Percentiles rank a stretch among this genome's conserved stretches.
These are phyloP conservation scores for Heliocidaris tuberculata DNA, from an alignment of 35 echinoderm and acorn worm genomes.

Conservation along the genomic window DNA sequence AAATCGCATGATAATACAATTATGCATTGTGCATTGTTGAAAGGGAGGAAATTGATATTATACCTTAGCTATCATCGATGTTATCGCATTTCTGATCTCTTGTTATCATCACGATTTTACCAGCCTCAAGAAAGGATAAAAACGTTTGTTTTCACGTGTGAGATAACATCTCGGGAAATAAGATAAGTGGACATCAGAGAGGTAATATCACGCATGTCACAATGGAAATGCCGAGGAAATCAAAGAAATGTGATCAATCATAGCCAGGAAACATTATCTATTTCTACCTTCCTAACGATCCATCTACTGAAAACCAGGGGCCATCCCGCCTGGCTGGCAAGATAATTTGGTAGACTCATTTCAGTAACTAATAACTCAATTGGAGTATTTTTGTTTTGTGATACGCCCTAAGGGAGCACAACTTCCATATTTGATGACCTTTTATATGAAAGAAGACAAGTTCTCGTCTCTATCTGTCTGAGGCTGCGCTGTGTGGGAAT, in stretches of 20 bases:
- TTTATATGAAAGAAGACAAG: constrained; percentile 29
- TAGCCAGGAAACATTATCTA: neutral
- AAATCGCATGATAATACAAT: neutral
- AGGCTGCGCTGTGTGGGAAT: neutral
- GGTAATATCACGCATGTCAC: neutral
- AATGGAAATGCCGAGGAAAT: neutral
- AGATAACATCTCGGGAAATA: constrained; percentile 4
- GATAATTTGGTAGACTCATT: neutral
- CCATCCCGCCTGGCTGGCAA: neutral
- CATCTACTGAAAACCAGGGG: neutral
- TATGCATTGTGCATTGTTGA: neutral
- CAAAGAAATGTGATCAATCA: neutral
- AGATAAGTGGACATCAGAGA: neutral
- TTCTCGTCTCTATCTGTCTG: neutral
- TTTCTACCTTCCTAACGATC: neutral
- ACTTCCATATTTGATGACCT: constrained; percentile 38
- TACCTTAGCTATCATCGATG: neutral
- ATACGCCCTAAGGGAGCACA: constrained; percentile 14
- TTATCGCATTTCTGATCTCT: neutral
- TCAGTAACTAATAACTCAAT: constrained; percentile 12
- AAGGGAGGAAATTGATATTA: neutral
- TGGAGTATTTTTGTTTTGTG: neutral
- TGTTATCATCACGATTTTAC: neutral
- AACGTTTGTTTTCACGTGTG: neutral
- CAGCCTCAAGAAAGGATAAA: neutral